These are phyloP conservation scores for Ochlodes sylvanus DNA, from an alignment of 2,888 invertebrate species.

Conservation along the genomic window DNA sequence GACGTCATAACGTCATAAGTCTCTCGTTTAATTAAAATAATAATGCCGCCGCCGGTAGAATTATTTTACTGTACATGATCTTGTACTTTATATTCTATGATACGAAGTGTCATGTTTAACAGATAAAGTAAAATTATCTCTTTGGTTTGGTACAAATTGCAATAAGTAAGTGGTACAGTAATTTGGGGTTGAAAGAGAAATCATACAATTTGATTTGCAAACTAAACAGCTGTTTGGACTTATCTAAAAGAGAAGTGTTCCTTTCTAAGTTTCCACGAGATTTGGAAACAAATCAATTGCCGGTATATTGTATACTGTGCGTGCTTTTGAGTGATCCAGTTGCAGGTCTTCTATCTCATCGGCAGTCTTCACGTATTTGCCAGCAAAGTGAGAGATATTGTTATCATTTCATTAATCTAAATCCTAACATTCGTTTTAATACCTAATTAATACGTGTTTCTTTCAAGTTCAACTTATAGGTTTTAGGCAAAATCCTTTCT, in stretches of 20 bases:
- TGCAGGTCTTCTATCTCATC: not conserved
- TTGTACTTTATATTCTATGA: too few species aligned
- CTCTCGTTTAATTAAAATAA: too few species aligned
- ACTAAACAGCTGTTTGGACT: not conserved
- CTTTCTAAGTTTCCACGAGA: not conserved
- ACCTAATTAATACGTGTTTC: not conserved
- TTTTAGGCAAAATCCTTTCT: not conserved
- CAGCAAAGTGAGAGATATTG: not conserved
- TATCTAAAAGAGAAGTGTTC: not conserved
- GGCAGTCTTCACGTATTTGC: not conserved
- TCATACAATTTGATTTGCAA: not conserved
- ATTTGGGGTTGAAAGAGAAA: not conserved
- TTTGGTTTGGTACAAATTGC: conserved; percentile 3
- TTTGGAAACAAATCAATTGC: not conserved
- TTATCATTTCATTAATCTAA: not conserved
- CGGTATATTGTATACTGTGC: conserved; percentile 11
- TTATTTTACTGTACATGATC: too few species aligned
- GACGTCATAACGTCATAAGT: too few species aligned
- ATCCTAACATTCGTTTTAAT: not conserved
- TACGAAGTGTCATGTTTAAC: not conserved
- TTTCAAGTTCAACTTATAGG: not conserved
- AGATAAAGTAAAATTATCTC: not conserved
- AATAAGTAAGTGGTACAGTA: not conserved
- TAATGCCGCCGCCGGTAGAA: too few species aligned
- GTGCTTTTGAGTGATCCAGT: conserved; percentile 1